Percentiles rank a stretch among this genome's conserved stretches.
These are phyloP conservation scores for Lamprologus lemairii DNA, from an alignment of 2,113 vertebrate genomes.

Conservation along the genomic window DNA sequence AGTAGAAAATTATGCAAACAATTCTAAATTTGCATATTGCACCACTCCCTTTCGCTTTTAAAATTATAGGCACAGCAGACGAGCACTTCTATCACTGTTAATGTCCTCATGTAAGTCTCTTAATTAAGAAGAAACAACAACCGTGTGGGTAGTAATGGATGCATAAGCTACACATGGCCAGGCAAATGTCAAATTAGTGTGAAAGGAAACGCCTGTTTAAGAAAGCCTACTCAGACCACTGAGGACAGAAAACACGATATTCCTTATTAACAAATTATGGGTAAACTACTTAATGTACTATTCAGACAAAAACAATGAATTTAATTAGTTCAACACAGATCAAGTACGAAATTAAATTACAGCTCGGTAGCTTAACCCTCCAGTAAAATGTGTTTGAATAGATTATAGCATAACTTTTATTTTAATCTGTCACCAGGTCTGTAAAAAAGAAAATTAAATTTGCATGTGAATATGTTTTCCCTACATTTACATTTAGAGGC, in stretches of 20 bases:
- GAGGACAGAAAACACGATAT: neutral
- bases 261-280: neutral
- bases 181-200: neutral
- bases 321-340: neutral
- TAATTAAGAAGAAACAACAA: neutral
- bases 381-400: neutral
- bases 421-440: neutral
- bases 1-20: neutral
- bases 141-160: neutral
- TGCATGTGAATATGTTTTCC: neutral
- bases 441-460: neutral
- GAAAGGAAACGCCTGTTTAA: neutral
- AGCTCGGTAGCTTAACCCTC: neutral
- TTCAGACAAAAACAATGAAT: neutral
- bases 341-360: neutral
- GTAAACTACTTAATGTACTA: neutral
- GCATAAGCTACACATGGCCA: neutral
- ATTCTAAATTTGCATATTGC: neutral
- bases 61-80: neutral
- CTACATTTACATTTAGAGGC: neutral
- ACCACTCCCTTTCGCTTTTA: neutral
- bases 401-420: neutral
- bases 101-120: neutral
- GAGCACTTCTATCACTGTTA: neutral
- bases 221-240: neutral